A percentile compares a stretch with the other conserved stretches of the same genome.
Evolutionary conservation across 2,113 vertebrate species (phyloP).

Genomic region (Trematomus loennbergii): DNA sequence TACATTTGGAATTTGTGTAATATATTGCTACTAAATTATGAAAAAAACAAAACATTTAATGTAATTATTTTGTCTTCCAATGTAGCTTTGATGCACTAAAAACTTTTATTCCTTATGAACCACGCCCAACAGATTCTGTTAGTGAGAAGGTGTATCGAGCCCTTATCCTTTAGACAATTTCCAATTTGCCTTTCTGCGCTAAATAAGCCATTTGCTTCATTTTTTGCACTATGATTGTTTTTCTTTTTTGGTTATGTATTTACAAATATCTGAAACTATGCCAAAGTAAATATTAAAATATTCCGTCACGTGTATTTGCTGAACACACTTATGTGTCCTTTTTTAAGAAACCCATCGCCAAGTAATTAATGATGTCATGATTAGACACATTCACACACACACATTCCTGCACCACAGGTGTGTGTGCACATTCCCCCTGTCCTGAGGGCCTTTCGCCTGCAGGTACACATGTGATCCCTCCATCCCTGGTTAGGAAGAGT

Average conservation of each 20-base stretch:
- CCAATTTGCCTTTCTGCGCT: slow-evolving; percentile 64
- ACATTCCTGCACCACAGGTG: slow-evolving; percentile 68
- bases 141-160: slow-evolving; percentile 43
- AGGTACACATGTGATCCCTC: slow-evolving; percentile 63
- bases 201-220: slow-evolving; percentile 63
- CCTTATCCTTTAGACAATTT: slow-evolving; percentile 43
- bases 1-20: slow-evolving; percentile 87
- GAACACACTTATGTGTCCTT: slow-evolving; percentile 56
- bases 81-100: slow-evolving; percentile 88
- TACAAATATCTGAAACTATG: slow-evolving; percentile 42
- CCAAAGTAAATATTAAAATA: slow-evolving; percentile 31
- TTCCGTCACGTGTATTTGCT: slow-evolving; percentile 37
- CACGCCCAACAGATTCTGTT: slow-evolving; percentile 63
- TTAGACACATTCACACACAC: slow-evolving; percentile 42
- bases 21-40: slow-evolving; percentile 88
- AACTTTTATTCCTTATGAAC: slow-evolving; percentile 77
- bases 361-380: slow-evolving; percentile 19
- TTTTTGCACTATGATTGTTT: slow-evolving; percentile 80
- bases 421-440: slow-evolving; percentile 68
- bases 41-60: slow-evolving; percentile 78
- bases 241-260: slow-evolving; percentile 31
- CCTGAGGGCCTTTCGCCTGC: slow-evolving; percentile 65
- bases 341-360: slow-evolving; percentile 16
- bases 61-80: slow-evolving; percentile 84
- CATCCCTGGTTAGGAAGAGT: slow-evolving; percentile 57